These are phyloP conservation scores for Helicoverpa armigera DNA, from an alignment of 1,140 invertebrate genomes.

Conservation along the genomic window DNA sequence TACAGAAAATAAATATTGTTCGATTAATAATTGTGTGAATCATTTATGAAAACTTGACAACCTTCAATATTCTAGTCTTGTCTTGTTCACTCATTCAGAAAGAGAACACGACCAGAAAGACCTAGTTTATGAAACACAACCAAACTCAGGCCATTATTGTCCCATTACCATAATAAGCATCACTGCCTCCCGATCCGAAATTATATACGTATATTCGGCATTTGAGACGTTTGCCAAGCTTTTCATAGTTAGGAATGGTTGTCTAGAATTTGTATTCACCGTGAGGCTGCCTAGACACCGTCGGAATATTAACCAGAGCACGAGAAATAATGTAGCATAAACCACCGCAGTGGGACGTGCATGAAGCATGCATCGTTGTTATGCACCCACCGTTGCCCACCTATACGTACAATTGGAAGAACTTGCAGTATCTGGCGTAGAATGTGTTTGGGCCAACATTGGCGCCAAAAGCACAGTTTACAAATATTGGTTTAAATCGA, in stretches of 20 bases:
- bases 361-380: slow-evolving; percentile 57
- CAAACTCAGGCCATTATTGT: slow-evolving; percentile 4
- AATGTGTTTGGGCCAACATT: slow-evolving; percentile 5
- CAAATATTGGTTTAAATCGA: slow-evolving; percentile 2
- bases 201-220: slow-evolving; percentile 29
- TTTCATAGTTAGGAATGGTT: slow-evolving; percentile 57
- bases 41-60: not conserved
- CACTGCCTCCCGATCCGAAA: slow-evolving; percentile 3
- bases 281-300: slow-evolving; percentile 61
- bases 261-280: slow-evolving; percentile 76
- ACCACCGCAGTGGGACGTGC: slow-evolving; percentile 75
- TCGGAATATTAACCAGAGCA: slow-evolving; percentile 72
- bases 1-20: no score
- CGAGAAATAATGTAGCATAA: slow-evolving; percentile 77
- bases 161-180: not conserved
- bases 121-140: not conserved
- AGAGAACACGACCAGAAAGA: slow-evolving; percentile 2
- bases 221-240: slow-evolving; percentile 68
- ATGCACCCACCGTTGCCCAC: slow-evolving; percentile 36
- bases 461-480: not conserved
- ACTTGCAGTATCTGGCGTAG: slow-evolving; percentile 13
- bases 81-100: not conserved
- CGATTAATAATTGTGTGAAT: no score
- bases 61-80: not conserved
- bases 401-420: slow-evolving; percentile 17